Conservation (phyloP, 2,888 invertebrate genomes). For the Diachrysia chrysitis region DNA sequence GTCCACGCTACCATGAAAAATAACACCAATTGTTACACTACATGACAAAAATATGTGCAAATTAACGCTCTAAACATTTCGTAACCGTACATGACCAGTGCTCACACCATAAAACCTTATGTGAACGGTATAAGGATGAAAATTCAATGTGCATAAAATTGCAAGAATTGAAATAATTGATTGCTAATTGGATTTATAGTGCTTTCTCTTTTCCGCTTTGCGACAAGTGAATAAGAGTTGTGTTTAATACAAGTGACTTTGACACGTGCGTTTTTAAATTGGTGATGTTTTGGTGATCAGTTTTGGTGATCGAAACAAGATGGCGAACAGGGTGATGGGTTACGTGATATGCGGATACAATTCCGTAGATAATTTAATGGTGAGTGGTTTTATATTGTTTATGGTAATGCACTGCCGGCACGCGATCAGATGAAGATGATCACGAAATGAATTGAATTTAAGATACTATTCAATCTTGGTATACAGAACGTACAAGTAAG, state of each 20-base stretch:
- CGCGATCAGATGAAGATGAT: slow-evolving; percentile 37
- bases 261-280: slow-evolving; percentile 44
- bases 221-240: slow-evolving; percentile 48
- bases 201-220: slow-evolving; percentile 56
- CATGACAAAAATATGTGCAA: slow-evolving; percentile 48
- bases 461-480: slow-evolving; percentile 11
- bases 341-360: slow-evolving; percentile 90
- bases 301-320: slow-evolving; percentile 61
- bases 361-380: slow-evolving; percentile 89
- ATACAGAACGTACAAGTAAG: background rate
- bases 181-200: slow-evolving; percentile 56
- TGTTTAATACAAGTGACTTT: slow-evolving; percentile 29
- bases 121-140: slow-evolving; percentile 45
- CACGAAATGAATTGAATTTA: slow-evolving; percentile 19
- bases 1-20: slow-evolving; percentile 53
- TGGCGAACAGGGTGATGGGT: slow-evolving; percentile 88
- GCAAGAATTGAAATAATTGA: slow-evolving; percentile 53
- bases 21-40: slow-evolving; percentile 45
- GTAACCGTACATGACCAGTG: slow-evolving; percentile 32
- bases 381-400: slow-evolving; percentile 67
- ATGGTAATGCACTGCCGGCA: slow-evolving; percentile 32
- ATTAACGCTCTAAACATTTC: slow-evolving; percentile 43
- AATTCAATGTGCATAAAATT: slow-evolving; percentile 44
- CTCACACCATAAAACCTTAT: slow-evolving; percentile 42
- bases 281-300: slow-evolving; percentile 60